A percentile compares a stretch with the other conserved stretches of the same genome.
Conservation (phyloP, 2,888 invertebrate species). For the Tipula unca region DNA sequence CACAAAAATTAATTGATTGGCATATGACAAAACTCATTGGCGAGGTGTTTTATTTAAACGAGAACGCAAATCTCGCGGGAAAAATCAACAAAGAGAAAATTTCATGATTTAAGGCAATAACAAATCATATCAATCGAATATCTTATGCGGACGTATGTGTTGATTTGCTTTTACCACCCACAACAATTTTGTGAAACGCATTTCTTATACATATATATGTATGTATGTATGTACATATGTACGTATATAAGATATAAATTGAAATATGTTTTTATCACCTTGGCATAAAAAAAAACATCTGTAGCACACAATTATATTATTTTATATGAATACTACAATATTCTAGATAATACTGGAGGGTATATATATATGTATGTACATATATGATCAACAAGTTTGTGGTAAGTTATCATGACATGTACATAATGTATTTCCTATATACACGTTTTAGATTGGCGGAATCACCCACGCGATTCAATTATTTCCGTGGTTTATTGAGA, state of each 20-base stretch:
- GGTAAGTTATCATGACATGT: not conserved
- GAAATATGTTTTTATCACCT: not conserved
- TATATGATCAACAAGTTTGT: not conserved
- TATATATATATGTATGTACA: not conserved
- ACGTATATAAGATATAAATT: not conserved
- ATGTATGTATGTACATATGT: not conserved
- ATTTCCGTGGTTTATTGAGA: conserved; percentile 1
- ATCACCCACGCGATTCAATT: not conserved
- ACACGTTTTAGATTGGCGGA: not conserved
- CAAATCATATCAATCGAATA: not conserved
- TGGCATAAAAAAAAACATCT: not conserved
- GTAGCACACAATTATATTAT: not conserved
- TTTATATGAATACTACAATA: not conserved
- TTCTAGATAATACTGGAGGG: not conserved
- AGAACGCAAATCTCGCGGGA: not conserved
- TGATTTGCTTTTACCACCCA: conserved; percentile 8
- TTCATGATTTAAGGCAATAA: not conserved
- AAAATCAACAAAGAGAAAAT: not conserved
- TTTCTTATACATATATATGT: not conserved
- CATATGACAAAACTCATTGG: not conserved
- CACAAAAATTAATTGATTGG: not conserved
- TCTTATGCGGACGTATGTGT: not conserved
- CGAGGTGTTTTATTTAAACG: not conserved
- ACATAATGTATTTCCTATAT: not conserved
- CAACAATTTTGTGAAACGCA: not conserved